Base-by-base conservation (phyloP, 1,140 invertebrate genomes). In the Temnothorax longispinosus region DNA sequence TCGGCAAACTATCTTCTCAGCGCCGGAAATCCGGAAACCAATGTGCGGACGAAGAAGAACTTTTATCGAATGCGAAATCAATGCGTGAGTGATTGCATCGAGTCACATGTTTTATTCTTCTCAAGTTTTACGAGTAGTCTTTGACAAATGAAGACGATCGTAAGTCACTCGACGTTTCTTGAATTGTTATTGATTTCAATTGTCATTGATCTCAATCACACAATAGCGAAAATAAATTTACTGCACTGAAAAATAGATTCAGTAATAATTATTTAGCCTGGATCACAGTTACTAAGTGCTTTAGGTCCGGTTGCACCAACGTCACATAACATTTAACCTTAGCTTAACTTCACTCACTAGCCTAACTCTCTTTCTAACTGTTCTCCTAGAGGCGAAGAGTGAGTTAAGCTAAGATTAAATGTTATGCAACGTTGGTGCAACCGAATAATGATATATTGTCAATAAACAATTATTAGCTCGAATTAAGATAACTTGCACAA, bases 21-120 rank as follows among this genome's bases (percentile, higher is more conserved):
- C 5, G 7, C 47, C 11, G n/a, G 54, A 75, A 75, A 84, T 84
- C 54, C 54, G 80, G 44, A 62, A 15, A 50, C 52, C 67, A 60
- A 72, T 71, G 35, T 50, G 50, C 50, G n/a, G 15, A 38, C 58
- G 27, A 60, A 27, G 21, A 82, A n/a, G n/a, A 84, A 74, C 18
- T 58, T 47, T 32, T 41, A 56, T 74, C 54, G 41, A 60, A 84
- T 47, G 80, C 32, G 69, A 84, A 60, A 75, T 75, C 41, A 44
- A 71, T 74, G 13, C 41, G 27, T 74, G 50, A 44, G 54, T 27
- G 41, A 75, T 69, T 21, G 54, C 64, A 27, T 8, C 5, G 64
- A 81, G 58, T 11, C 75, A 6, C 7, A 35, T 38, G 54, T 84
- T 75, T 18, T 35, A 27, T 84, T 38, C 54, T 21, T 21, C 5